Evolutionary conservation across 2,113 vertebrate genomes (phyloP), one percentile per base, ranked within the genome.

Genomic region (Phaethon lepturus): DNA sequence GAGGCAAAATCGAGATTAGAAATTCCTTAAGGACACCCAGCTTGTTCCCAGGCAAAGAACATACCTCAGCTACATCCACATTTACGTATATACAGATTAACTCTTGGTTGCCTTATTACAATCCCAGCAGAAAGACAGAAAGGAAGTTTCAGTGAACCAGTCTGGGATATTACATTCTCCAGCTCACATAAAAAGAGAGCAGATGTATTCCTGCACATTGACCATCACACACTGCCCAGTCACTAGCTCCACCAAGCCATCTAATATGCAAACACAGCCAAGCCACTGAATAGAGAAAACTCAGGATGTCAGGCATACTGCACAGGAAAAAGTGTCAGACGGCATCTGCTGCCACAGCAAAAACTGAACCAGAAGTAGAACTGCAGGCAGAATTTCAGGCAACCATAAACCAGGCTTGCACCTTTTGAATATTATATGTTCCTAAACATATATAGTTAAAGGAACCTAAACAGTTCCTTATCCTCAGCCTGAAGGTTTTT

Each of bases 331-430:
- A 26, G 25, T n/a, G 50, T 73, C 55, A 93, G 90, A 76, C 79
- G 74, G 50, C 59, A 69, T 60, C 56, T 92, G 94, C 84, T 88
- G 79, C 52, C 79, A 56, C 59, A 83, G 86, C 86, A 97, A 52
- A 93, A 91, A 74, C 47, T 59, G 60, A 94, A 90, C 24, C 68
- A 88, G 92, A 90, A 90, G 58, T 53, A 90, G 59, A 88, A 74
- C 67, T 90, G 76, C 67, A 44, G 79, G 53, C 59, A 59, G 45
- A 82, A 40, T 35, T 35, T 38, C 19, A 25, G 29, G 31, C 38
- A 93, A 44, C 42, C 45, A 69, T 10, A 77, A 81, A 45, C 22
- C 22, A 49, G 33, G 58, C 50, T 76, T 69, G 31, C 63, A 75
- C 8, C 38, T 81, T 88, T 44, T 55, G 47, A 88, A 74, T 90